Base-by-base conservation (phyloP, 2,888 invertebrate genomes). In the Polietes domitor region DNA sequence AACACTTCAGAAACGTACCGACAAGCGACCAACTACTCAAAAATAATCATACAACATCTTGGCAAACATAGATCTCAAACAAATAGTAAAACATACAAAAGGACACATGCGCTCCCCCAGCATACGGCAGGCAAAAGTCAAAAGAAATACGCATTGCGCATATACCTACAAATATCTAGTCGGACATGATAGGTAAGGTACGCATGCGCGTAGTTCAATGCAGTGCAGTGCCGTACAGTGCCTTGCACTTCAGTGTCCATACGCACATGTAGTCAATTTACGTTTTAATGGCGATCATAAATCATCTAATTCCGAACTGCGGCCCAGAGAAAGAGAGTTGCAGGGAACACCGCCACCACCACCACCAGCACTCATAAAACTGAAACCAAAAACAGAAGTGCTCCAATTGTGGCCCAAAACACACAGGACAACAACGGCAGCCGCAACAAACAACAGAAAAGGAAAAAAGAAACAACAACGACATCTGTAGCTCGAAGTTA, bases 351-450 rank as follows among this genome's bases (percentile, higher is more conserved):
- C 81, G 81, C 78, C 73, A 73, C 76, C 76, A 68, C 53, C 19
- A 53, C 71, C 68, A 63, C 50, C 58, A 71, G 78, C 37, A 75
- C 73, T 73, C 53, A 47, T 15, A 71, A 77, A 77, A 10, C 7
- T 68, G n/a, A 37, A 70, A 80, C 71, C 58, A 50, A 76, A 81
- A 76, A 83, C 91, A 90, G 90, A 90, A 90, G 91, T 90, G 90
- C 89, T 90, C 91, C 89, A 90, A 89, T 89, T 90, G 90, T 87
- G 88, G 87, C 88, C 88, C 87, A 89, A 89, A 90, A 41, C 72
- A 73, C 32, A 2, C 24, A 68, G 37, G 68, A 68, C 68, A 41
- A 68, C 68, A 68, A n/a, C 47, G n/a, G 15, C 47, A 47, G n/a
- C 47, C 15, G 47, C n/a, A 47, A n/a, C n/a, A n/a, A 15, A 61